Evolutionary conservation across 2,113 vertebrate species (phyloP).

Genomic region (Rhegmatorhina hoffmannsi): DNA sequence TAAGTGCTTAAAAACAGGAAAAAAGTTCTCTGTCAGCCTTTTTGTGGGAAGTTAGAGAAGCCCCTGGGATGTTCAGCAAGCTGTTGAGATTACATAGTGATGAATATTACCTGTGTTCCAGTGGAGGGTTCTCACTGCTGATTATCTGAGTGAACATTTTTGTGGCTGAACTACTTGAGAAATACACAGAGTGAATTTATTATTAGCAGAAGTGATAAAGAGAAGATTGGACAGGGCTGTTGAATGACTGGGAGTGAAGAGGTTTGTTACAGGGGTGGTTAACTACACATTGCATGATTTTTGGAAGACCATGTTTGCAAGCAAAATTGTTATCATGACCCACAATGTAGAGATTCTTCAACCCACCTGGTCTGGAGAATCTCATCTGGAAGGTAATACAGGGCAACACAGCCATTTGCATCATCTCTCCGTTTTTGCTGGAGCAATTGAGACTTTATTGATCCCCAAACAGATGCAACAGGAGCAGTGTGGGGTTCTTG

Average conservation of each 20-base stretch:
- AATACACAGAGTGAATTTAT: not conserved
- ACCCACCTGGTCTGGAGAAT: not conserved
- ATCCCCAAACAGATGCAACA: not conserved
- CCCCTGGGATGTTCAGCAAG: slow-evolving; percentile 14
- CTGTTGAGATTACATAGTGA: not conserved
- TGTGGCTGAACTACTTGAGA: not conserved
- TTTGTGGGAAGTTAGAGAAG: slow-evolving; percentile 42
- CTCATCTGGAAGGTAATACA: not conserved
- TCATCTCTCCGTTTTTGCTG: not conserved
- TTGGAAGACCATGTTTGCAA: not conserved
- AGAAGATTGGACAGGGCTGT: not conserved
- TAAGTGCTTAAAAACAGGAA: not conserved
- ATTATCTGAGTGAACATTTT: slow-evolving; percentile 37
- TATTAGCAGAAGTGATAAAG: not conserved
- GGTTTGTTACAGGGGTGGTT: not conserved
- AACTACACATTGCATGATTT: not conserved
- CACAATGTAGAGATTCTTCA: not conserved
- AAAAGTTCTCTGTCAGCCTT: slow-evolving; percentile 44
- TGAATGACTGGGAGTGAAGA: not conserved
- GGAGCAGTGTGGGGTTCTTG: not conserved
- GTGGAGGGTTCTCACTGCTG: slow-evolving; percentile 7
- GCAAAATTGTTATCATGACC: not conserved
- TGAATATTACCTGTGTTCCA: slow-evolving; percentile 39
- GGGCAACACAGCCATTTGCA: not conserved
- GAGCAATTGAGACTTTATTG: not conserved